These are phyloP conservation scores for Pegoplata infirma DNA, from an alignment of 2,888 invertebrate species.

Conservation along the genomic window DNA sequence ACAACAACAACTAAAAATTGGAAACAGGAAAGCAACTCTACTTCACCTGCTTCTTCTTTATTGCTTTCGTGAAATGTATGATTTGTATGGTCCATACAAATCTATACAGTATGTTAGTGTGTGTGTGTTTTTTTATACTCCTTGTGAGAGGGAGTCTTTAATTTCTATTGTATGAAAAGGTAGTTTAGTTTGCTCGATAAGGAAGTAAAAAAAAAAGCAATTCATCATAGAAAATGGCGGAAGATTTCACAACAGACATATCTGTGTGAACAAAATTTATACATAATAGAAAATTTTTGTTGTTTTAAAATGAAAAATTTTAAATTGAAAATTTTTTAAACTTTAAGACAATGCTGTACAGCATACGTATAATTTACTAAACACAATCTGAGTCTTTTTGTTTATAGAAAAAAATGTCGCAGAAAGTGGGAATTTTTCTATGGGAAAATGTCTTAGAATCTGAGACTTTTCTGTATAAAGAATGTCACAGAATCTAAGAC, in stretches of 20 bases:
- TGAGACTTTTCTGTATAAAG: no score
- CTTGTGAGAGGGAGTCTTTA: slow-evolving; percentile 52
- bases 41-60: slow-evolving; percentile 58
- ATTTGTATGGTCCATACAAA: no score
- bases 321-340: neutral
- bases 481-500: no score
- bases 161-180: slow-evolving; percentile 20
- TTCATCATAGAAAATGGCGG: slow-evolving; percentile 78
- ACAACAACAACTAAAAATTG: no score
- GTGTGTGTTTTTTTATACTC: slow-evolving; percentile 32
- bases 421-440: no score
- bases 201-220: slow-evolving; percentile 68
- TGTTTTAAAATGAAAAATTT: neutral
- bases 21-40: slow-evolving; percentile 48
- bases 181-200: slow-evolving; percentile 36
- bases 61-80: slow-evolving; percentile 45
- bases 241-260: slow-evolving; percentile 60
- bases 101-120: slow-evolving; percentile 16
- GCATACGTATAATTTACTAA: no score
- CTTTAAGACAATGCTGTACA: no score
- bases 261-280: neutral
- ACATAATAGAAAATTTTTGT: neutral
- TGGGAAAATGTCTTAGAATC: no score
- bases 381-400: no score
- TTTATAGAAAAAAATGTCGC: no score